These are phyloP conservation scores for Conomelus anceps DNA, from an alignment of 2,888 invertebrate genomes.

Conservation along the genomic window DNA sequence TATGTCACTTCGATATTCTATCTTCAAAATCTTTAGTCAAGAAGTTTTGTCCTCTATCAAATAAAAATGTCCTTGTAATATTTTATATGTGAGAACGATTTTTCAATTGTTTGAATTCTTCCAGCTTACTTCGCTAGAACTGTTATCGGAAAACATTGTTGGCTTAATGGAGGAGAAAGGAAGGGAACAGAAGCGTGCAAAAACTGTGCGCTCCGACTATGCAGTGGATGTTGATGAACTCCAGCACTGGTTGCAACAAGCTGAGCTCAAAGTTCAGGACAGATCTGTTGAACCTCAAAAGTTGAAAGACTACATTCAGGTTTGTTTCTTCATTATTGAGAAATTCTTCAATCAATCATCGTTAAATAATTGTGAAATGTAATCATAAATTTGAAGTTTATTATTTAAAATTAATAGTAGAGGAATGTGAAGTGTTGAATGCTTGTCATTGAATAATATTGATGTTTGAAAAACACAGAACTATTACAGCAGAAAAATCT, in stretches of 20 bases:
- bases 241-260: slow-evolving; percentile 74
- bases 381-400: no score
- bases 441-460: no score
- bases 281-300: slow-evolving; percentile 68
- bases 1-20: no score
- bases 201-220: slow-evolving; percentile 74
- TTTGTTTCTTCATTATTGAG: slow-evolving; percentile 32
- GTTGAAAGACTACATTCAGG: slow-evolving; percentile 67
- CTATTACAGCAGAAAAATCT: no score
- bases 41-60: no score
- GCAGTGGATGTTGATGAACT: slow-evolving; percentile 70
- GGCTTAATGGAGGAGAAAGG: slow-evolving; percentile 82
- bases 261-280: slow-evolving; percentile 77
- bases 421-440: no score
- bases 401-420: no score
- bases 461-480: no score
- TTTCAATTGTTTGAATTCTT: background rate
- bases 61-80: background rate
- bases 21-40: no score
- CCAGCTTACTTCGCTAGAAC: slow-evolving; percentile 72
- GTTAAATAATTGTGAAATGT: background rate
- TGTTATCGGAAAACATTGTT: slow-evolving; percentile 69
- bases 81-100: background rate
- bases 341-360: no score
- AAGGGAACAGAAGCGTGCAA: slow-evolving; percentile 78